phyloP scores from a whole-genome alignment of 92 coral and sea anemone genomes.

The Phymanthus crucifer region DNA sequence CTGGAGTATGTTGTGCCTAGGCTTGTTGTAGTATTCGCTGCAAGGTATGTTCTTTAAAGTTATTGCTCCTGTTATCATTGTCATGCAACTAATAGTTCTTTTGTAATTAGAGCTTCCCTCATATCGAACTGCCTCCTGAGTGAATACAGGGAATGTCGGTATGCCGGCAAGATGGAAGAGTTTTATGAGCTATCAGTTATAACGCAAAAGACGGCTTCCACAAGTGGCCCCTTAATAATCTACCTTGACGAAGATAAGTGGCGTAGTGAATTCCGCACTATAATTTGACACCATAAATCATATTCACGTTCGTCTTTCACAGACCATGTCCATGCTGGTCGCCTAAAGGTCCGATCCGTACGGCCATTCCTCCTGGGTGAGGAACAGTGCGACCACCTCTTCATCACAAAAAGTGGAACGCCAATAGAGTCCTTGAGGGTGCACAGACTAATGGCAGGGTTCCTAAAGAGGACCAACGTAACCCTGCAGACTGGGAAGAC shows the following conservation, averaged over 20 bases:
- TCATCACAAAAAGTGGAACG: neutral
- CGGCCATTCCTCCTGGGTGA: neutral
- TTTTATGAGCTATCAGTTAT: neutral
- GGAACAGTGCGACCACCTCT: neutral
- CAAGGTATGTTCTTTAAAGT: too few species aligned
- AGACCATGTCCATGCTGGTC: neutral
- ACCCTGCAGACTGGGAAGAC: neutral
- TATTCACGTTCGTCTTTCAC: neutral
- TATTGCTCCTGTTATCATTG: too few species aligned
- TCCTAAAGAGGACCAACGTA: too few species aligned
- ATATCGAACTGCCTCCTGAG: neutral
- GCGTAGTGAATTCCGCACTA: too few species aligned
- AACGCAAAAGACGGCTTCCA: neutral
- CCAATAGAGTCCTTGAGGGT: accelerated
- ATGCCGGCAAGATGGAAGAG: neutral
- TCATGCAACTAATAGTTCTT: neutral
- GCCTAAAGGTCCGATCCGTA: neutral
- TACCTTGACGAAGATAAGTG: neutral
- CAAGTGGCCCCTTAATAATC: neutral
- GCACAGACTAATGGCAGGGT: too few species aligned
- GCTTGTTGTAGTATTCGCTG: too few species aligned
- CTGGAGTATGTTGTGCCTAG: too few species aligned
- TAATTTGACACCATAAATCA: too few species aligned
- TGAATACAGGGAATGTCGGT: neutral
- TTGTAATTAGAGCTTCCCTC: neutral